Base-by-base conservation (phyloP, 2,888 invertebrate species). In the Erebia aethiops region DNA sequence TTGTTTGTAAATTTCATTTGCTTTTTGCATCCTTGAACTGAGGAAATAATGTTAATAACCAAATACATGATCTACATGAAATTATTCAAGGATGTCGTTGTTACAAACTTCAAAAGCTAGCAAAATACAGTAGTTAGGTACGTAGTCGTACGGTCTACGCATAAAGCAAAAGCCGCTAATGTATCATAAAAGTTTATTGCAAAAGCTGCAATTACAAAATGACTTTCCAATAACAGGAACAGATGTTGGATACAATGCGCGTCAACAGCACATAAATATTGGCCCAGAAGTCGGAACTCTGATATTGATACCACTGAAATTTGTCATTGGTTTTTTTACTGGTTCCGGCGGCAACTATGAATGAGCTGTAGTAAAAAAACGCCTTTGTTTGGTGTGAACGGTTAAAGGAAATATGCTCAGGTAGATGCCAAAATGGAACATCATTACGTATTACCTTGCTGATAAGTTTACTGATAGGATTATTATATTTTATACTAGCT, bases 211-310 rank as follows among this genome's bases (percentile, higher is more conserved):
- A 72, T 72, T 69, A 69, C 56, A 69, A 72, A 74, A 72, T 74
- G 54, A 72, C 71, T 74, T 72, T 74, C 66, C 74, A 72, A 71
- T 72, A 72, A 58, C 56, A 60, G 71, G 69, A 74, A 69, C 73
- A 73, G 72, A 75, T 74, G 76, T 66, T 70, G 61, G 57, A 63
- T 66, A 84, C 87, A 90, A 91, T 86, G 82, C 84, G 79, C 77
- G 81, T 84, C 84, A 89, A 90, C 87, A 87, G 84, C 85, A 87
- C 85, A 86, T 87, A 88, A 90, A 91, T 89, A 91, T 91, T 89
- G 83, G 86, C 82, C 84, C 87, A 89, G 88, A 87, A 89, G 87
- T 89, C 89, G 90, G 89, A 91, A 90, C 90, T 90, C 84, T 83
- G 90, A 89, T 88, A 92, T 83, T 84, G 90, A 92, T 91, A 91